These are phyloP conservation scores for Leuciscus idus DNA, from an alignment of 2,113 vertebrate species.

Conservation along the genomic window DNA sequence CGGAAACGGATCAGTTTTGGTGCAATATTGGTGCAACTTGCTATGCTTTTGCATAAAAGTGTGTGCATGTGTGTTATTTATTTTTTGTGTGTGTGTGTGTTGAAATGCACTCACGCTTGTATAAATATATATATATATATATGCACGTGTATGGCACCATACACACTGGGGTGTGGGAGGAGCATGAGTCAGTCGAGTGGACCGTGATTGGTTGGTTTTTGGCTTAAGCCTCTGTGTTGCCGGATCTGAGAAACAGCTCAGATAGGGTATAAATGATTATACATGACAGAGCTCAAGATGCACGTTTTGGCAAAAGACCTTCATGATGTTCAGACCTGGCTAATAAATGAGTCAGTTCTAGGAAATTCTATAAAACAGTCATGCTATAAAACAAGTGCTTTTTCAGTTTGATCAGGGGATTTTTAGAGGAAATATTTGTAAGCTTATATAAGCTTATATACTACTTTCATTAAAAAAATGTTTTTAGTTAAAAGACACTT, in stretches of 20 bases:
- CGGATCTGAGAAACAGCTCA: conserved; percentile 39
- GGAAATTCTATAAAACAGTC: background rate
- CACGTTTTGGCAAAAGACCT: conserved; percentile 34
- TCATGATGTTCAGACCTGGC: conserved; percentile 15
- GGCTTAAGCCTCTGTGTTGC: conserved; percentile 45
- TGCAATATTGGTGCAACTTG: conserved; percentile 23
- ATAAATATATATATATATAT: background rate
- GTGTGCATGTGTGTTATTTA: conserved; percentile 41
- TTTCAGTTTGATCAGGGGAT: background rate
- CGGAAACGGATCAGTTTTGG: conserved; percentile 38
- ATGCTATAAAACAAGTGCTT: background rate
- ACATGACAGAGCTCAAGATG: conserved; percentile 43
- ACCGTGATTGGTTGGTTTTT: conserved; percentile 41
- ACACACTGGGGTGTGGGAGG: background rate
- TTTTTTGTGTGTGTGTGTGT: background rate
- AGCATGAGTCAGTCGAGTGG: background rate
- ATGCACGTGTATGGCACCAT: background rate
- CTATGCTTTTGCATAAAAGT: background rate
- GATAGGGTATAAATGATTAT: conserved; percentile 51
- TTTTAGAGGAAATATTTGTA: background rate
- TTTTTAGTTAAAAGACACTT: no score
- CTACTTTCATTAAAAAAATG: no score
- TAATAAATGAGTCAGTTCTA: conserved; percentile 9
- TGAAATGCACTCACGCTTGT: background rate
- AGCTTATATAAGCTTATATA: no score